Conservation (phyloP, 1,140 invertebrate species). For the Trichonephila clavata region DNA sequence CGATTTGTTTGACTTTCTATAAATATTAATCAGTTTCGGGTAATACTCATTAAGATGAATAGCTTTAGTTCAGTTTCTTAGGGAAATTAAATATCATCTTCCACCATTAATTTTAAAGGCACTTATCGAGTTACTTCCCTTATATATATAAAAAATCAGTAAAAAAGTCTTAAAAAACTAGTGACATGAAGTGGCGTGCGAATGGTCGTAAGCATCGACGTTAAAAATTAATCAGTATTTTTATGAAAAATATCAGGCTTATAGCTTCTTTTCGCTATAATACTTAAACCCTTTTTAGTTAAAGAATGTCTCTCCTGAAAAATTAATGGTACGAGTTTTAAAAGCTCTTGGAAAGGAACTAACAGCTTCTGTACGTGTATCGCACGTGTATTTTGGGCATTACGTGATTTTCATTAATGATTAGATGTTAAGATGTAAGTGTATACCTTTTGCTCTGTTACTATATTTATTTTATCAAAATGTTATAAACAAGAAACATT, state of each 20-base stretch:
- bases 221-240: not conserved
- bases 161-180: not conserved
- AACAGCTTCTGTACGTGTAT: not conserved
- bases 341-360: not conserved
- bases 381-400: not conserved
- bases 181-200: not conserved
- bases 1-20: too few species aligned
- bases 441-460: not conserved
- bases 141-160: not conserved
- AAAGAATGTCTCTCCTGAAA: not conserved
- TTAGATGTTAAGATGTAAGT: not conserved
- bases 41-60: too few species aligned
- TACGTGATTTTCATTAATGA: not conserved
- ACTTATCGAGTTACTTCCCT: not conserved
- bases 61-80: not conserved
- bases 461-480: not conserved
- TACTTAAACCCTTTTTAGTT: not conserved
- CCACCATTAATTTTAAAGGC: not conserved
- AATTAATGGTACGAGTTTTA: constrained; percentile 8
- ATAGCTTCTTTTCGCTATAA: not conserved
- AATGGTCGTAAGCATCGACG: not conserved
- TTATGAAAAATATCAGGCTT: not conserved
- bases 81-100: not conserved
- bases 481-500: not conserved
- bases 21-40: too few species aligned